A percentile compares a stretch with the other conserved stretches of the same genome.
Evolutionary conservation across 2,888 invertebrate species (phyloP).

Genomic region (Hyposoter dolosus): DNA sequence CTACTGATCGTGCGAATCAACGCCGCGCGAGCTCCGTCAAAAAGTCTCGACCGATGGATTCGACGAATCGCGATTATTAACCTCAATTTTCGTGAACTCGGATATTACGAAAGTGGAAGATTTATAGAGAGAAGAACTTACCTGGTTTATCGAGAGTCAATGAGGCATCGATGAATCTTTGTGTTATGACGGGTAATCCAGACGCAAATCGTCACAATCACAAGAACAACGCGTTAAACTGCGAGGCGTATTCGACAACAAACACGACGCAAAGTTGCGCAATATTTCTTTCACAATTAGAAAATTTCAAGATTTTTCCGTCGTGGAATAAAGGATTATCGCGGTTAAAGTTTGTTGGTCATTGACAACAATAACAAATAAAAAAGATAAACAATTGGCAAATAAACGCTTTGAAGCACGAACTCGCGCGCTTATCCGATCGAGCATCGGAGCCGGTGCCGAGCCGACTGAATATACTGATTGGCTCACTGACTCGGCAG

Average conservation of each 20-base stretch:
- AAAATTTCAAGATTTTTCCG: slow-evolving; percentile 4
- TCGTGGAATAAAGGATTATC: not conserved
- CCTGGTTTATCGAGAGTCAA: slow-evolving; percentile 26
- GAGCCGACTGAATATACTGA: slow-evolving; percentile 78
- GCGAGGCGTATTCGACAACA: not conserved
- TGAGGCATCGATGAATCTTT: not conserved
- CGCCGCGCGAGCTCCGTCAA: slow-evolving; percentile 7
- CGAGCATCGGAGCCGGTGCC: slow-evolving; percentile 66
- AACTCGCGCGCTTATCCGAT: slow-evolving; percentile 54
- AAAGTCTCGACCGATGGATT: slow-evolving; percentile 25
- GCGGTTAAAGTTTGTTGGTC: not conserved
- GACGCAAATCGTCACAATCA: slow-evolving; percentile 63
- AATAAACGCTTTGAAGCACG: not conserved
- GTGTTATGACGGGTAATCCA: slow-evolving; percentile 56
- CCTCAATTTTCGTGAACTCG: not conserved
- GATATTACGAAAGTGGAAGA: not conserved
- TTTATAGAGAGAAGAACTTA: slow-evolving; percentile 25
- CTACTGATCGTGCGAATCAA: slow-evolving; percentile 59
- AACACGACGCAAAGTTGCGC: slow-evolving; percentile 5
- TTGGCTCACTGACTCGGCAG: slow-evolving; percentile 75
- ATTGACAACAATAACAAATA: not conserved
- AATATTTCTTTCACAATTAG: not conserved
- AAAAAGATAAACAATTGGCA: slow-evolving; percentile 6
- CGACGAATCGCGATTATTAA: not conserved
- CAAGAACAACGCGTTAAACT: slow-evolving; percentile 57